phyloP scores from a whole-genome alignment of 2,113 vertebrate genomes.

The Hypanus sabinus region DNA sequence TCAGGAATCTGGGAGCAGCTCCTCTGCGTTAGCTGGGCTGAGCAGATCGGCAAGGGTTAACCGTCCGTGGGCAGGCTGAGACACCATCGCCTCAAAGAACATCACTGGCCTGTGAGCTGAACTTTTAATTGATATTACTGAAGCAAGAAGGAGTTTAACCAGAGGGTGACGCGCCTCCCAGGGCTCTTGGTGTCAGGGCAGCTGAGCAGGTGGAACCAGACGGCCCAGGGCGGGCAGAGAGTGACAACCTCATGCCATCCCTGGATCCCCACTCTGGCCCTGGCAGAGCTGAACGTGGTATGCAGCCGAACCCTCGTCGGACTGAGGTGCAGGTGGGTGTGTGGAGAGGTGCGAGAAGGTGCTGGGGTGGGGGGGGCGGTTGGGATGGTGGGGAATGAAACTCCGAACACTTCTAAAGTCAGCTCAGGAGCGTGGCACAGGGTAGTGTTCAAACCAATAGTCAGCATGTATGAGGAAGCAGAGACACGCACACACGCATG shows the following conservation, averaged over 20 bases:
- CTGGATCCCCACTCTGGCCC: not conserved
- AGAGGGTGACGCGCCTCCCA: not conserved
- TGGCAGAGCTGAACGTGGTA: too few species aligned
- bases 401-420: too few species aligned
- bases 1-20: not conserved
- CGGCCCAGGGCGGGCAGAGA: not conserved
- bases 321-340: too few species aligned
- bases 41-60: not conserved
- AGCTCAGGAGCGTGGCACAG: too few species aligned
- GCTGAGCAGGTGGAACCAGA: not conserved
- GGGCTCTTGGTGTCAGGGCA: not conserved
- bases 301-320: too few species aligned
- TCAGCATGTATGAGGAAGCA: too few species aligned
- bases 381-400: too few species aligned
- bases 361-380: too few species aligned
- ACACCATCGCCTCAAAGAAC: not conserved
- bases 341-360: too few species aligned
- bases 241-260: not conserved
- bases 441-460: too few species aligned
- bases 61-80: not conserved
- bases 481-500: not conserved
- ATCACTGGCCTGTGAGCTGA: constrained; percentile 18
- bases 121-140: constrained; percentile 33
- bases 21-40: not conserved
- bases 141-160: constrained; percentile 28